These are phyloP conservation scores for Athripsodes cinereus DNA, from an alignment of 2,888 invertebrate species.

Conservation along the genomic window DNA sequence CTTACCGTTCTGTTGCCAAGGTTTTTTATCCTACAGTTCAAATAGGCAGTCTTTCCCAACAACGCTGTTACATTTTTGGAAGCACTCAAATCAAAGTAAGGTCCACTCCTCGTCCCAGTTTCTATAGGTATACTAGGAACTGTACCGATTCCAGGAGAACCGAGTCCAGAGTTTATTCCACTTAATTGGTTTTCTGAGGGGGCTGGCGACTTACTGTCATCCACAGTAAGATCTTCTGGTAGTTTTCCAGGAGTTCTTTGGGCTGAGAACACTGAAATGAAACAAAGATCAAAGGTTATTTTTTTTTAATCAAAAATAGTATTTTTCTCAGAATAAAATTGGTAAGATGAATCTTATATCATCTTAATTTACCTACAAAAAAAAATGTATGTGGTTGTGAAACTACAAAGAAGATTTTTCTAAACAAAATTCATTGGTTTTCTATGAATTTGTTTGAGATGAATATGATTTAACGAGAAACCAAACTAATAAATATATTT, in stretches of 20 bases:
- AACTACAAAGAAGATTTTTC: no score
- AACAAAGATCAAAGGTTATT: no score
- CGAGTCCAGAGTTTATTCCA: background rate
- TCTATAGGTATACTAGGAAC: background rate
- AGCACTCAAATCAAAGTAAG: slow-evolving; percentile 67
- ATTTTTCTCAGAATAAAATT: no score
- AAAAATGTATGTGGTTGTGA: no score
- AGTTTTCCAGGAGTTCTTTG: slow-evolving; percentile 20
- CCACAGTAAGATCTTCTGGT: slow-evolving; percentile 11
- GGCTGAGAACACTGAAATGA: slow-evolving; percentile 19
- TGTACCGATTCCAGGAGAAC: background rate
- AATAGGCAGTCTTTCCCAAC: slow-evolving; percentile 81
- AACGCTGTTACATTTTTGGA: slow-evolving; percentile 76
- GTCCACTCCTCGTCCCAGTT: slow-evolving; percentile 40
- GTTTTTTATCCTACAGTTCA: slow-evolving; percentile 86
- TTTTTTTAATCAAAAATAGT: no score
- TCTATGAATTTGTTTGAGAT: no score
- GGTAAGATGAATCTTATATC: no score
- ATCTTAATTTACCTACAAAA: no score
- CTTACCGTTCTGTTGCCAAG: slow-evolving; percentile 87
- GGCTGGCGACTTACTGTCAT: slow-evolving; percentile 4
- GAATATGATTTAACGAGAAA: no score
- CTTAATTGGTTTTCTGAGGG: slow-evolving; percentile 13
- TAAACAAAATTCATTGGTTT: no score
- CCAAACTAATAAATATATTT: no score